Base-by-base conservation (phyloP, 2,113 vertebrate species). In the Oostethus manadensis region DNA sequence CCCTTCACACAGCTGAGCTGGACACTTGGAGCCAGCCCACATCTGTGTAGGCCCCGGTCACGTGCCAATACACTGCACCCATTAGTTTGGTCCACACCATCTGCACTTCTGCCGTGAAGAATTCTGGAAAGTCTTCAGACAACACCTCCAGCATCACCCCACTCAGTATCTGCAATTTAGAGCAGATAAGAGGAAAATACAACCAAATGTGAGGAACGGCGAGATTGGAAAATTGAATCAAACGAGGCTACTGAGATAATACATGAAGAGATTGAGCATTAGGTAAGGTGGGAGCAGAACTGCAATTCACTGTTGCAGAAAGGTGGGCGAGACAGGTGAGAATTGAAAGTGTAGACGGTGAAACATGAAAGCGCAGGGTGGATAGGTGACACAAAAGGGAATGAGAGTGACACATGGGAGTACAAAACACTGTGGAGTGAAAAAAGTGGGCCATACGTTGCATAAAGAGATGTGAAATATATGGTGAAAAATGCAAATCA, bases 1-100 rank as follows among this genome's bases (percentile, higher is more conserved):
- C 45, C 40, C 21, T 86, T 97, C 92, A 97, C 90, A 93, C 93
- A 9, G 92, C 91, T 33, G 93, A 89, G 70, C 90, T 95, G 88
- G 94, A 94, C 78, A 96, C 93, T 89, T 94, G 94, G 51, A 91
- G 92, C 94, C 94, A 98, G 89, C 94, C 94, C 85, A 91, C 94
- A 74, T 98, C 96, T 66, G 94, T 94, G 92, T 98, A 98, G 43
- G 92, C 93, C 0, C 93, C 93, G 0, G 92, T 94, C 88, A 98
- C 91, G 0, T 97, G 93, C 86, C 89, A 95, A 92, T 88, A 97
- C 84, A 98, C 85, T 68, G 92, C 91, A 60, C 82, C 87, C 68
- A 90, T 92, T 81, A 98, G 91, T 85, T 97, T 96, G 89, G 90
- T 81, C 96, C 96, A 98, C 78, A 93, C 93, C 58, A 89, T 71